phyloP scores from a whole-genome alignment of 2,113 vertebrate species.

The Vulpes ferrilata region DNA sequence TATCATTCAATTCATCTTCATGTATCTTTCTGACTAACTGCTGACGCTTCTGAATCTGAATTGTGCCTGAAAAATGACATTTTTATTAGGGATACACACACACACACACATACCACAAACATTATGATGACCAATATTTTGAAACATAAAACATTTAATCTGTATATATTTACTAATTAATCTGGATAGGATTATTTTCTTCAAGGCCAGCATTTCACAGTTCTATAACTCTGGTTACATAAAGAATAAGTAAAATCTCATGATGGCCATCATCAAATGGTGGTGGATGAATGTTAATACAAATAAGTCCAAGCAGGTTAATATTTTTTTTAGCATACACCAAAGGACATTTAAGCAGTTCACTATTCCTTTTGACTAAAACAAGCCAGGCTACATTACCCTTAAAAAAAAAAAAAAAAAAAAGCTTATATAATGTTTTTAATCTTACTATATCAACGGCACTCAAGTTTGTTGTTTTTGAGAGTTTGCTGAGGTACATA shows the following conservation, averaged over 20 bases:
- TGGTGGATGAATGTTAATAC: not conserved
- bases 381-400: not conserved
- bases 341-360: not conserved
- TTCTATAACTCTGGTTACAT: slow-evolving; percentile 49
- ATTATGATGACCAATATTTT: not conserved
- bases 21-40: slow-evolving; percentile 88
- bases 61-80: slow-evolving; percentile 89
- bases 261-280: not conserved
- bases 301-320: not conserved
- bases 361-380: slow-evolving; percentile 32
- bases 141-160: not conserved
- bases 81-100: not conserved
- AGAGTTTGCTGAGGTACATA: not conserved
- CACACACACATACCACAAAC: not conserved
- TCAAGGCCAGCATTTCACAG: slow-evolving; percentile 30
- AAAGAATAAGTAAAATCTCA: slow-evolving; percentile 37
- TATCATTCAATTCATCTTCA: slow-evolving; percentile 85
- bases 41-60: slow-evolving; percentile 92
- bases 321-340: not conserved
- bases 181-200: not conserved
- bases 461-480: not conserved
- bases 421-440: not conserved
- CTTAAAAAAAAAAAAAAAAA: not conserved
- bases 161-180: slow-evolving; percentile 3
- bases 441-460: not conserved